Conservation (phyloP, 2,888 invertebrate species). For the Therioaphis trifolii region DNA sequence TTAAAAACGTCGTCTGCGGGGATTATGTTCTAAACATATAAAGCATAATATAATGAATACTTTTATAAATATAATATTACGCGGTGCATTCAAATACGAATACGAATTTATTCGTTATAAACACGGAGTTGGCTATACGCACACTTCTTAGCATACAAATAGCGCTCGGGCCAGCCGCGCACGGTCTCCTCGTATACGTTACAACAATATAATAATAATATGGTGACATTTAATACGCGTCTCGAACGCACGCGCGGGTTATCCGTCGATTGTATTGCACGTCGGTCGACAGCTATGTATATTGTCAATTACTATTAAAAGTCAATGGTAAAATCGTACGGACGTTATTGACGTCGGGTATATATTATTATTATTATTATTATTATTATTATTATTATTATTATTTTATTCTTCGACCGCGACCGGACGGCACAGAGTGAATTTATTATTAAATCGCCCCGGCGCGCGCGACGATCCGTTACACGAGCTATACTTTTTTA, state of each 20-base stretch:
- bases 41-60: too few relatives aligned
- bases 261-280: constrained; percentile 2
- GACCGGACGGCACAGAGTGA: neutral
- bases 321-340: neutral
- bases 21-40: neutral
- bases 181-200: too few relatives aligned
- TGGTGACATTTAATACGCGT: constrained; percentile 34
- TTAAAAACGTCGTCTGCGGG: neutral
- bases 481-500: too few relatives aligned
- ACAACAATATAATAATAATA: constrained; percentile 19
- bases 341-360: too few relatives aligned
- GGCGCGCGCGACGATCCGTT: neutral
- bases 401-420: neutral
- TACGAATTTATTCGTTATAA: constrained; percentile 35
- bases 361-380: too few relatives aligned
- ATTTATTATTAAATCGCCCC: neutral
- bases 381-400: too few relatives aligned
- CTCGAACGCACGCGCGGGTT: constrained; percentile 2
- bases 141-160: constrained; percentile 36
- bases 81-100: neutral
- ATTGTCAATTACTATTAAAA: constrained; percentile 44
- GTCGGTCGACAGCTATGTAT: constrained; percentile 36
- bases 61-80: too few relatives aligned
- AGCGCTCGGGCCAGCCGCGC: neutral
- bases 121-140: neutral